Conservation (phyloP, 2,888 invertebrate genomes). For the Liodrosophila aerea region DNA sequence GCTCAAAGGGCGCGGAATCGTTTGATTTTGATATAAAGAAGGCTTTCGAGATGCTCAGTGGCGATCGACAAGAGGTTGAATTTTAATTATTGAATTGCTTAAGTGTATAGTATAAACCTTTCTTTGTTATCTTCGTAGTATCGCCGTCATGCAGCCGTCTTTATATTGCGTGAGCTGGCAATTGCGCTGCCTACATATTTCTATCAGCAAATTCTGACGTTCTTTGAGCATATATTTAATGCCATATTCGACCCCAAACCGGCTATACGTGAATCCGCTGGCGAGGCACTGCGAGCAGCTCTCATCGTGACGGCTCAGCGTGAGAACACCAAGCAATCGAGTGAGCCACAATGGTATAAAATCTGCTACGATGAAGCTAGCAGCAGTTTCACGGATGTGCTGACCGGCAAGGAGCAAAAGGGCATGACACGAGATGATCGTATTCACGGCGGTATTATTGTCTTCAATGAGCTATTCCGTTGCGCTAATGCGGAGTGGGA, state of each 20-base stretch:
- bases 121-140: conserved; percentile 83
- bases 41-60: conserved; percentile 97
- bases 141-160: conserved; percentile 94
- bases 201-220: conserved; percentile 95
- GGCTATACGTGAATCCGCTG: conserved; percentile 95
- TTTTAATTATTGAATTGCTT: background rate
- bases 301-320: conserved; percentile 97
- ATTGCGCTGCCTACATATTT: conserved; percentile 98
- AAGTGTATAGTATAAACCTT: background rate
- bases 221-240: conserved; percentile 96
- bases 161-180: conserved; percentile 96
- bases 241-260: conserved; percentile 96
- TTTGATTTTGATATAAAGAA: conserved; percentile 99
- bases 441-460: conserved; percentile 95
- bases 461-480: conserved; percentile 95
- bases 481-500: conserved; percentile 96
- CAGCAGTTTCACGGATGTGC: conserved; percentile 88
- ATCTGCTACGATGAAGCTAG: conserved; percentile 96
- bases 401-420: conserved; percentile 85
- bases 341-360: conserved; percentile 95
- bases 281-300: conserved; percentile 96
- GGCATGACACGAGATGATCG: conserved; percentile 93
- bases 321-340: conserved; percentile 96
- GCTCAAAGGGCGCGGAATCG: conserved; percentile 97
- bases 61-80: conserved; percentile 92